Evolutionary conservation across 2,888 invertebrate species (phyloP).

Genomic region (Dynastes maya): DNA sequence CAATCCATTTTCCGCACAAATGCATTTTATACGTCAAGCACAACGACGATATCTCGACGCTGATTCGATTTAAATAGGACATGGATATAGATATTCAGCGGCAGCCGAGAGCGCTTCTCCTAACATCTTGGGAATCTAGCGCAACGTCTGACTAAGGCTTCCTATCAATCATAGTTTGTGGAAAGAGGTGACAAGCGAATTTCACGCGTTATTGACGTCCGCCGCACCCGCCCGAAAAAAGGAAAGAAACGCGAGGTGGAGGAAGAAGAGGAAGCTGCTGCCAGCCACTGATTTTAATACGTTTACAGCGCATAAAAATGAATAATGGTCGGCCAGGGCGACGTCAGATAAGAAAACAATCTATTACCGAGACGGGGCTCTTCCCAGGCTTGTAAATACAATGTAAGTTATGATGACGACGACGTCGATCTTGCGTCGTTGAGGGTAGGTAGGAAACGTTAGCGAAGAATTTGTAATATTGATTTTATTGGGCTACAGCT

Average conservation of each 20-base stretch:
- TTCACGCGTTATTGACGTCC: slow-evolving; percentile 57
- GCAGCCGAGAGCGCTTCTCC: neutral
- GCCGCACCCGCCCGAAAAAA: slow-evolving; percentile 20
- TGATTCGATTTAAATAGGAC: slow-evolving; percentile 29
- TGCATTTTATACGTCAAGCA: slow-evolving; percentile 6
- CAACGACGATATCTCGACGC: slow-evolving; percentile 26
- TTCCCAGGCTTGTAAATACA: slow-evolving; percentile 38
- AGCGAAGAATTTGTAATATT: slow-evolving; percentile 34
- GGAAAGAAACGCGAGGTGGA: neutral
- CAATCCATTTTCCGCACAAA: slow-evolving; percentile 20
- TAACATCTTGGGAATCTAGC: slow-evolving; percentile 29
- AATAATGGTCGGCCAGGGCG: slow-evolving; percentile 46
- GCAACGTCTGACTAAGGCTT: slow-evolving; percentile 1
- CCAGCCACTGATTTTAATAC: slow-evolving; percentile 43
- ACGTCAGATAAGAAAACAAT: slow-evolving; percentile 51
- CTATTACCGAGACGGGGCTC: slow-evolving; percentile 42
- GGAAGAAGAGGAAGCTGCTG: slow-evolving; percentile 7
- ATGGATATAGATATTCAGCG: slow-evolving; percentile 40
- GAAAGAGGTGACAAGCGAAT: slow-evolving; percentile 58
- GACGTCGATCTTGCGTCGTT: slow-evolving; percentile 33
- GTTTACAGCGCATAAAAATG: slow-evolving; percentile 47
- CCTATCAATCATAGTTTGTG: slow-evolving; percentile 55
- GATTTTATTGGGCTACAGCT: slow-evolving; percentile 12
- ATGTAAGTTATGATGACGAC: slow-evolving; percentile 42
- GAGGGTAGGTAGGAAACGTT: slow-evolving; percentile 3